Base-by-base conservation (phyloP, 2,797 vertebrate genomes). In the Ammospiza maritima region DNA sequence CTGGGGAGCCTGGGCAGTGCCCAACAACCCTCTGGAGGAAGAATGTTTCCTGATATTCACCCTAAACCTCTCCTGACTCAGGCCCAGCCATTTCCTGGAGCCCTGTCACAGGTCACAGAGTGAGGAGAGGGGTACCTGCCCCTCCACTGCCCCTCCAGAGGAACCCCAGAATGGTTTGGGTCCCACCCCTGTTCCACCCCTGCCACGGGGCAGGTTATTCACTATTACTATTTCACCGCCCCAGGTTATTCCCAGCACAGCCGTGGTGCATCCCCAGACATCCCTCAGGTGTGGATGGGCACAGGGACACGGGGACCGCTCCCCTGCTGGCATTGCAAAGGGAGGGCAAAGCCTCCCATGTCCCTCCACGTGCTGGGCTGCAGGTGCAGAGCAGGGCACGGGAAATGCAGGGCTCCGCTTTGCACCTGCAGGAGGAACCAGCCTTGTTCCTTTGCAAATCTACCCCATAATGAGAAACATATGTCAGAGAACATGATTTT, bases 381-480 rank as follows among this genome's bases (percentile, higher is more conserved):
- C 85, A 73, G 93, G 85, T 60, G 88, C 53, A 10, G 25, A 42
- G 67, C 73, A 30, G 93, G 85, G 27, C 61, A 5, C 17, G 9
- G 77, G 67, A 15, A 25, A 10, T 0, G 16, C 71, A 5, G 4
- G 38, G 83, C 57, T 75, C 40, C 0, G 0, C 93, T 45, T 14
- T 30, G 77, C 96, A 94, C 93, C 94, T 96, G 94, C 70, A 5
- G 65, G 17, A 87, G 86, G 42, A 92, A 77, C 13, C 19, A 85
- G 94, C 61, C 93, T 40, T 2, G 26, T 13, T 82, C 92, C 87
- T 54, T 27, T 16, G 80, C 74, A 72, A 57, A 92, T 90, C 74
- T 23, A 69, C 86, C 90, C 96, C 86, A 8, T 96, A 96, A 96
- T 79, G 93, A 96, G 95, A 87, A 95, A 42, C 94, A 96, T 96